Conservation (phyloP, 1,140 invertebrate species). For the Meloidogyne exigua region DNA sequence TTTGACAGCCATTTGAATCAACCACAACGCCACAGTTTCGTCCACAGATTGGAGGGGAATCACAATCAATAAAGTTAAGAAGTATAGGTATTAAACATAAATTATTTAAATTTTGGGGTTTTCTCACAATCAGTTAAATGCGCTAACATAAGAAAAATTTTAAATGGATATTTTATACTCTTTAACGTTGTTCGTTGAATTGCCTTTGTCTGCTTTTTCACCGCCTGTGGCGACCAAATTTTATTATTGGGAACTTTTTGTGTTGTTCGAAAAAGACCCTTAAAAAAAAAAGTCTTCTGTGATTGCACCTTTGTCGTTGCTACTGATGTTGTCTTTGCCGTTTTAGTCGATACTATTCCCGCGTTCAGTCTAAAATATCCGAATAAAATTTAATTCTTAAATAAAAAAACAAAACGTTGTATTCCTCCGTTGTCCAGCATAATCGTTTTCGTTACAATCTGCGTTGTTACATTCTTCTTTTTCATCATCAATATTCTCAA, state of each 20-base stretch:
- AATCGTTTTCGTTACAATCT: not conserved
- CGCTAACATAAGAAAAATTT: not conserved
- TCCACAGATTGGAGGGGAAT: slow-evolving; percentile 28
- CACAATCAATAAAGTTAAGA: slow-evolving; percentile 12
- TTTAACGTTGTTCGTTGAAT: slow-evolving; percentile 9
- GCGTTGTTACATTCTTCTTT: not conserved
- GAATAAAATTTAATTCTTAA: not conserved
- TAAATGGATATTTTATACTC: not conserved
- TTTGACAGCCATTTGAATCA: slow-evolving; percentile 35
- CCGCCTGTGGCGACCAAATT: not conserved
- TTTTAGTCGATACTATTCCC: not conserved
- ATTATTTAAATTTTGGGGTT: not conserved
- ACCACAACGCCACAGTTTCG: slow-evolving; percentile 35
- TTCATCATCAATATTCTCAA: slow-evolving; percentile 16
- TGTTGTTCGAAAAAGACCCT: not conserved
- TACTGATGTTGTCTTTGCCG: not conserved
- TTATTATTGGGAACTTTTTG: not conserved
- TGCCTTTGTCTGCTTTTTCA: not conserved
- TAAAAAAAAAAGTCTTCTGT: not conserved
- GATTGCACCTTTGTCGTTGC: not conserved
- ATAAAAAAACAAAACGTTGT: not conserved
- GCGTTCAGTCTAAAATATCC: not conserved
- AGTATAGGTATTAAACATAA: not conserved
- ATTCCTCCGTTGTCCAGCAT: not conserved
- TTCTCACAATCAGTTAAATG: not conserved